Base-by-base conservation (phyloP, 2,113 vertebrate genomes). In the Cnemophilus loriae region DNA sequence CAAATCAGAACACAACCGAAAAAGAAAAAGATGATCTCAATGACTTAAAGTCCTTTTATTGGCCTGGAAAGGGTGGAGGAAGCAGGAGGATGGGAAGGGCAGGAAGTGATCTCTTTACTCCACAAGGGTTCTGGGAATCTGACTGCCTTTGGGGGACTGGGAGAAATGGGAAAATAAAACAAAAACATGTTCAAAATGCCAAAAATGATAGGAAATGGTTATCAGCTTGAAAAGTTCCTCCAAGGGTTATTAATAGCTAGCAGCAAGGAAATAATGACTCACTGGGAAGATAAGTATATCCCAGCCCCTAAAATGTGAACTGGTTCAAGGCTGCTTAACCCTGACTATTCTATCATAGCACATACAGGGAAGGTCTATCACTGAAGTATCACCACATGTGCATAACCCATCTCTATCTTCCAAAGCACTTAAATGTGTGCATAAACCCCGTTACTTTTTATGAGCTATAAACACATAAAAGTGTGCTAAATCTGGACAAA, bases 201-300 rank as follows among this genome's bases (percentile, higher is more conserved):
- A 94, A 92, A 92, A 95, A 68, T 92, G 78, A 97, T 98, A 97
- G 97, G 92, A 95, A 89, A 84, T 84, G 69, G 93, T 96, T 97
- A 97, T 97, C 96, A 96, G 76, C 88, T 79, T 93, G 84, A 97
- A 97, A 96, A 96, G 93, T 96, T 95, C 93, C 97, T 97, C 95
- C 89, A 53, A 32, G 83, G 91, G 61, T 96, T 96, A 91, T 97
- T 95, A 94, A 97, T 59, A 96, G 75, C 88, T 87, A 88, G 94
- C 76, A 97, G 93, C 75, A 95, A 96, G 96, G 92, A 97, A 96
- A 92, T 76, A 10, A 50, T 95, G 87, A 86, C 82, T 73, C 90
- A 90, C 32, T 87, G 88, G 80, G 88, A 82, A 79, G n/a, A 96
- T 87, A 95, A 96, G 88, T 96, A 30, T 71, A 84, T 92, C 50